Evolutionary conservation across 2,888 invertebrate species (phyloP).

Genomic region (Drosophila barbarae): DNA sequence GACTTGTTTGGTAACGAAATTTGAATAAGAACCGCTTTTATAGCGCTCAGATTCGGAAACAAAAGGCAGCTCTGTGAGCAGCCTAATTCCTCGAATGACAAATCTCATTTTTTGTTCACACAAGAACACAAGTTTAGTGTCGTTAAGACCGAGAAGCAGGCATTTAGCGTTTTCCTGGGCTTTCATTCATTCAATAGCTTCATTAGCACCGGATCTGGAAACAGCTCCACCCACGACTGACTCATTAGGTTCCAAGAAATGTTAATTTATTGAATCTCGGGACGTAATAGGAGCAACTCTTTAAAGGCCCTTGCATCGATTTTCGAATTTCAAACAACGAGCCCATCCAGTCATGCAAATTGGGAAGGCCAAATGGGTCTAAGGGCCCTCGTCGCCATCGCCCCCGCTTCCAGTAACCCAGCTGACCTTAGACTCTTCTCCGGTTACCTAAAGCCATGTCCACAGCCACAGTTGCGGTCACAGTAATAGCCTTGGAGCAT

Average conservation of each 20-base stretch:
- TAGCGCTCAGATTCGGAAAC: slow-evolving; percentile 13
- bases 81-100: slow-evolving; percentile 28
- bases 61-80: slow-evolving; percentile 31
- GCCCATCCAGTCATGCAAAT: slow-evolving; percentile 29
- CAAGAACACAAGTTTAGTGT: slow-evolving; percentile 9
- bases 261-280: slow-evolving; percentile 30
- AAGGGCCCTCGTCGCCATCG: background rate
- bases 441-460: slow-evolving; percentile 48
- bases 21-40: slow-evolving; percentile 27
- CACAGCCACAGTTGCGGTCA: slow-evolving; percentile 10
- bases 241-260: slow-evolving; percentile 30
- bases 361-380: slow-evolving; percentile 38
- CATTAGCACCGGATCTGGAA: slow-evolving; percentile 30
- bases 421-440: slow-evolving; percentile 47
- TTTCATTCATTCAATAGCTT: slow-evolving; percentile 14
- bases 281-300: slow-evolving; percentile 36
- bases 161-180: slow-evolving; percentile 11
- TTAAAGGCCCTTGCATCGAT: slow-evolving; percentile 33
- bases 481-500: background rate
- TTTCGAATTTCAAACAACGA: slow-evolving; percentile 21
- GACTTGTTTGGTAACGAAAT: slow-evolving; percentile 33
- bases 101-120: slow-evolving; percentile 17
- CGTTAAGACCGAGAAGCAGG: slow-evolving; percentile 2
- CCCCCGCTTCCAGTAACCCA: slow-evolving; percentile 4
- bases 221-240: slow-evolving; percentile 23